Evolutionary conservation across 37 sponge, comb jelly and placozoan species (phyloP), one percentile per base, ranked within the genome.

Genomic region (Spongia lamella): DNA sequence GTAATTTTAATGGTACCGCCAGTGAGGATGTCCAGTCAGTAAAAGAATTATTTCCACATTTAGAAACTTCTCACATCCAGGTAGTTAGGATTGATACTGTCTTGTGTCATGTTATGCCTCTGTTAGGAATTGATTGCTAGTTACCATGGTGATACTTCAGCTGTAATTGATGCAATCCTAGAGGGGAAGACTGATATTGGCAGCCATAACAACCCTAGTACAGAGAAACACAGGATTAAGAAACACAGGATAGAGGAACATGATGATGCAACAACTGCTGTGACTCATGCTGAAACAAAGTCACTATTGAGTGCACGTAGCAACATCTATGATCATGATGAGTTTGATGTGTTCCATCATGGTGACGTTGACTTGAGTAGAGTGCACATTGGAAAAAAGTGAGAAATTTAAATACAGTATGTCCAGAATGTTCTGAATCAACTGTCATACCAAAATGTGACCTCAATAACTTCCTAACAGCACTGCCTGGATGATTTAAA

Each of bases 321-420:
- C 21, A 76, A 57, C 73, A 79, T 85, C 19, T 85, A 51, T 78
- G 91, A 90, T 66, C 27, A 66, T 58, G 91, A 90, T 62, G 83
- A 82, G 61, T 90, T 90, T 79, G 91, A 90, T 78, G 70, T 90
- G 55, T 86, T 90, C 50, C 68, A 49, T 7, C 38, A 56, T n/a
- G 38, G 25, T 27, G 69, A 79, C 34, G 72, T 90, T 25, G 87
- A 90, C 60, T 30, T 82, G 36, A 69, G 73, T 2, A 66, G 75
- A 70, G 75, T 90, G 21, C 83, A 77, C 22, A 68, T 77, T 43
- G 91, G 91, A 37, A 90, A 90, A 40, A 85, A 69, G 91, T 90
- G 52, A 56, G 59, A 20, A 16, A 17, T 50, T 13, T 19, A 63
- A 3, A 19, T 16, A 26, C 31, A n/a, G n/a, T n/a, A n/a, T n/a